A percentile compares a stretch with the other conserved stretches of the same genome.
These are phyloP conservation scores for Oconnorella tubifera DNA, from an alignment of 2,888 invertebrate genomes.

Conservation along the genomic window DNA sequence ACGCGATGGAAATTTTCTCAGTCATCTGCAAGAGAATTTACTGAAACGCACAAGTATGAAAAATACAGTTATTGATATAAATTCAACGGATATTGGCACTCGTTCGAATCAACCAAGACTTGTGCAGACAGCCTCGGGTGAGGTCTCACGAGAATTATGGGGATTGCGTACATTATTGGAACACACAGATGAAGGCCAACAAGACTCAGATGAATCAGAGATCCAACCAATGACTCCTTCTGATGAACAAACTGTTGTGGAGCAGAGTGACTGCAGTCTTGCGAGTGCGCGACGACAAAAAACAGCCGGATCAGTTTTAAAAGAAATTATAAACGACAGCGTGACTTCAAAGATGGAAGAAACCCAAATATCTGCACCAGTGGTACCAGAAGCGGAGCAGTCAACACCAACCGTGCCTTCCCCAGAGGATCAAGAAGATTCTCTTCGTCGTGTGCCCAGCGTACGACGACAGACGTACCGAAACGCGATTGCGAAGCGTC, in stretches of 20 bases:
- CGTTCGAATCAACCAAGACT: background rate
- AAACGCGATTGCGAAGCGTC: conserved; percentile 18
- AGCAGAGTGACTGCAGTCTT: background rate
- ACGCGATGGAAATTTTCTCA: too few relatives aligned
- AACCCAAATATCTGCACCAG: too few relatives aligned
- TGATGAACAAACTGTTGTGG: background rate
- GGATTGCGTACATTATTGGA: conserved; percentile 14
- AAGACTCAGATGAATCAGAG: conserved; percentile 16
- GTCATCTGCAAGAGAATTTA: too few relatives aligned
- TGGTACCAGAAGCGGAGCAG: background rate
- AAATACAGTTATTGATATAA: too few relatives aligned
- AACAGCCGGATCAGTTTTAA: background rate
- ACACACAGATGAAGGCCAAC: background rate
- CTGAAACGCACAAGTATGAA: too few relatives aligned
- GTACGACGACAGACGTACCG: conserved; percentile 19
- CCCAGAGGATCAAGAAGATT: background rate
- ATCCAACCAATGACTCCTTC: background rate
- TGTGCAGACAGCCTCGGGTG: conserved; percentile 3
- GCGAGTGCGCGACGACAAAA: background rate
- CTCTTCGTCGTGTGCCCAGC: conserved; percentile 11
- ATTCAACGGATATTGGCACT: background rate
- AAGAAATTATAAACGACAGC: background rate
- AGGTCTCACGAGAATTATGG: conserved; percentile 19
- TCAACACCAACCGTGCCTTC: background rate
- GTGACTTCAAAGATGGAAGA: background rate